Evolutionary conservation across 2,797 vertebrate species (phyloP), one percentile per base, ranked within the genome.

Genomic region (Parotocinclus haroldoi): DNA sequence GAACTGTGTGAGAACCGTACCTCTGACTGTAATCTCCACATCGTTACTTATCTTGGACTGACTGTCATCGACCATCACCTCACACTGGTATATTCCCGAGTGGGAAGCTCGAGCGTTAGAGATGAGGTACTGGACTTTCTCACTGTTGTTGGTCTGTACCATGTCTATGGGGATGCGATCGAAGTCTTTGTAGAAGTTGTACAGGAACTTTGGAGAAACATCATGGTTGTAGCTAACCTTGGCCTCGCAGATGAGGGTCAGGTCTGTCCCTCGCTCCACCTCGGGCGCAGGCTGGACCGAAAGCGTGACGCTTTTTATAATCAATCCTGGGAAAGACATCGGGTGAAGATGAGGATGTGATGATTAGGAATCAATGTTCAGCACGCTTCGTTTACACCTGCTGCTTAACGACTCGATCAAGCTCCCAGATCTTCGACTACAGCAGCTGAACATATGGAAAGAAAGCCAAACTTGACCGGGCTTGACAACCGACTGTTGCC

Each of bases 1-100:
- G n/a, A n/a, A n/a, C n/a, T 7, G 11, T 16, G 16, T 42, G 37
- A 40, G 4, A 16, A 7, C 39, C 12, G 13, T 62, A 90, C 90
- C 90, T 78, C 67, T 76, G 1, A 92, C 87, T 1, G 3, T 77
- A 45, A 92, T 81, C 1, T 63, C 71, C 60, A 58, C 0, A 0
- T 0, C 0, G 0, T 10, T 0, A 16, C 87, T 91, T 1, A 0
- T 4, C 40, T 0, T 0, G 0, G 0, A 0, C 12, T 49, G n/a
- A 1, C n/a, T n/a, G n/a, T 5, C 48, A 0, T 39, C 6, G 10
- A 80, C 78, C 36, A 0, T 59, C 12, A 89, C 53, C 1, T 7
- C 8, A 63, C 90, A 92, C 11, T 9, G 56, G 54, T 91, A 92
- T 10, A 18, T 83, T 38, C 88, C 89, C 0, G 57, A 78, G 81